A percentile compares a stretch with the other conserved stretches of the same genome.
These are phyloP conservation scores for Tautogolabrus adspersus DNA, from an alignment of 2,113 vertebrate species.

Conservation along the genomic window DNA sequence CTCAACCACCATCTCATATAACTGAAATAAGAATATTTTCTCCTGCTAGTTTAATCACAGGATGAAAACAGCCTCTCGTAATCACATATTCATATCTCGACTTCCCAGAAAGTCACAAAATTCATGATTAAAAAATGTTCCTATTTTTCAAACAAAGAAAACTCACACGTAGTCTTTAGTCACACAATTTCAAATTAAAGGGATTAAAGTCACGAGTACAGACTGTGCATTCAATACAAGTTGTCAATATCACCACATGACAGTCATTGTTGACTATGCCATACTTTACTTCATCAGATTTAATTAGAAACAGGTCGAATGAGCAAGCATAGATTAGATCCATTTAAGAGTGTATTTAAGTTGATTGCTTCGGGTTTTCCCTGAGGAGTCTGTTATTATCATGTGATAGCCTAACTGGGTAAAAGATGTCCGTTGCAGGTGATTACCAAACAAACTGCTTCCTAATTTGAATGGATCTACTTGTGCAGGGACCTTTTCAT, in stretches of 20 bases:
- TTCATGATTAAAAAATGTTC: no score
- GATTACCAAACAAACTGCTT: no score
- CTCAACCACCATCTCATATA: neutral
- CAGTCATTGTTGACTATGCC: neutral
- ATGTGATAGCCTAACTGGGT: no score
- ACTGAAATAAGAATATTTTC: constrained; percentile 26
- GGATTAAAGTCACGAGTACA: no score
- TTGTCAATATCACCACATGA: neutral
- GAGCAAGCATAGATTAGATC: neutral
- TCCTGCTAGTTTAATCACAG: constrained; percentile 6
- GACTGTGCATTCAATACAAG: no score
- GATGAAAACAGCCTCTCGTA: neutral
- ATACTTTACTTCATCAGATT: neutral
- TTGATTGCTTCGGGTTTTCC: neutral
- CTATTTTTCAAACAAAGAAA: no score
- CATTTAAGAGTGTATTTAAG: neutral
- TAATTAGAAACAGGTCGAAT: neutral
- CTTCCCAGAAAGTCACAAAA: no score
- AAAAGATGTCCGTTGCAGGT: neutral
- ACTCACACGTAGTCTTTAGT: neutral
- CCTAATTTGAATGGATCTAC: neutral
- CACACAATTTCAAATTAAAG: no score
- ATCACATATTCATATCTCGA: neutral
- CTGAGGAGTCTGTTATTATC: neutral
- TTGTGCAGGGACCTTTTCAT: neutral